Conservation (phyloP, 2,888 invertebrate genomes). For the Anoncus sp. region DNA sequence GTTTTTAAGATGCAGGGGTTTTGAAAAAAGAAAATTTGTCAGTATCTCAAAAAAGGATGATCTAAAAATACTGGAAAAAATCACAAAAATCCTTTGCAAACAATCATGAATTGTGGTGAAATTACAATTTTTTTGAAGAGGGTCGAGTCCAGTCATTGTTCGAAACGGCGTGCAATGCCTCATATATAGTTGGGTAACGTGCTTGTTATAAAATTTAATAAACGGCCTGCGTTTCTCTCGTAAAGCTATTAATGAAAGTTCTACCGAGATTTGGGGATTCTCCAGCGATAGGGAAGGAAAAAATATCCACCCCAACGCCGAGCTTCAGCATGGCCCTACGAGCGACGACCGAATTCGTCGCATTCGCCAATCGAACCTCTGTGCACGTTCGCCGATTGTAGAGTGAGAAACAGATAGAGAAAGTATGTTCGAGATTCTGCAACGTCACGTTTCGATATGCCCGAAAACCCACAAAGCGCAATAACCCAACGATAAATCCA, state of each 20-base stretch:
- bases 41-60: too few species aligned
- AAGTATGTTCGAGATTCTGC: slow-evolving; percentile 31
- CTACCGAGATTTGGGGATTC: slow-evolving; percentile 54
- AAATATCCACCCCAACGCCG: neutral
- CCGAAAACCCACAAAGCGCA: slow-evolving; percentile 68
- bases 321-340: slow-evolving; percentile 18
- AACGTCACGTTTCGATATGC: slow-evolving; percentile 56
- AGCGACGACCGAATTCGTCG: slow-evolving; percentile 43
- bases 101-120: too few species aligned
- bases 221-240: slow-evolving; percentile 26
- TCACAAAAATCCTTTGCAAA: too few species aligned
- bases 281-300: slow-evolving; percentile 2
- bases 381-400: slow-evolving; percentile 6
- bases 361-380: slow-evolving; percentile 36
- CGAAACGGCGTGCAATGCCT: too few species aligned
- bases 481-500: slow-evolving; percentile 81
- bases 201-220: slow-evolving; percentile 43
- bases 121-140: too few species aligned
- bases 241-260: slow-evolving; percentile 50
- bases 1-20: too few species aligned
- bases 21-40: too few species aligned
- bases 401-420: neutral
- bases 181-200: neutral
- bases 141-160: too few species aligned
- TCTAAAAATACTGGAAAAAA: too few species aligned